A percentile compares a stretch with the other conserved stretches of the same genome.
These are phyloP conservation scores for Tenebrio molitor DNA, from an alignment of 1,140 invertebrate genomes.

Conservation along the genomic window DNA sequence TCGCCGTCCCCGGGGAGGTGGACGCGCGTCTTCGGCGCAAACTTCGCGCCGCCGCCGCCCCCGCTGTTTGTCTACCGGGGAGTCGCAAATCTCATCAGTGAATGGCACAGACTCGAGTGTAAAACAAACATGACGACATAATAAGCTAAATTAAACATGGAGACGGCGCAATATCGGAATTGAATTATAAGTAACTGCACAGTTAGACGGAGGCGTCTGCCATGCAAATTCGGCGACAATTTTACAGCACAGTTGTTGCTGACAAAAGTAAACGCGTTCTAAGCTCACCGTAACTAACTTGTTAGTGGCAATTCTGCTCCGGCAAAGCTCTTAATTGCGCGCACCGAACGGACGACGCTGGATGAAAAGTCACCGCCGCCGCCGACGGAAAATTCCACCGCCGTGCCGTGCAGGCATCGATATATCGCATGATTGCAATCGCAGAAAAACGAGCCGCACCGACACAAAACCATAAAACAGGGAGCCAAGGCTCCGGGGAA, in stretches of 20 bases:
- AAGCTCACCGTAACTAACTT: slow-evolving; percentile 34
- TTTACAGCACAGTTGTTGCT: slow-evolving; percentile 46
- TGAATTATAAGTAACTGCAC: slow-evolving; percentile 53
- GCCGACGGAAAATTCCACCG: background rate
- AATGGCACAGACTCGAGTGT: slow-evolving; percentile 54
- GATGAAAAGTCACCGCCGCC: background rate
- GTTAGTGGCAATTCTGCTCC: slow-evolving; percentile 34
- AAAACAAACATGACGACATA: slow-evolving; percentile 60
- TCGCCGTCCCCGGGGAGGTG: slow-evolving; percentile 39
- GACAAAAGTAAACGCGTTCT: slow-evolving; percentile 48
- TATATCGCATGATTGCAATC: too few relatives aligned
- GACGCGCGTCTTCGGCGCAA: slow-evolving; percentile 18
- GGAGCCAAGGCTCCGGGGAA: too few relatives aligned
- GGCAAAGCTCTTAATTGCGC: slow-evolving; percentile 20
- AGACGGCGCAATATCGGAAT: slow-evolving; percentile 57
- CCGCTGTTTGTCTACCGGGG: slow-evolving; percentile 34
- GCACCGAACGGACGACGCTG: background rate
- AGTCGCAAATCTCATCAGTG: slow-evolving; percentile 58
- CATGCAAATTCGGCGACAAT: slow-evolving; percentile 50
- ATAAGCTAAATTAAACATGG: slow-evolving; percentile 61
- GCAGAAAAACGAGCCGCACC: too few relatives aligned
- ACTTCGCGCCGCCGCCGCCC: background rate
- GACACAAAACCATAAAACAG: too few relatives aligned
- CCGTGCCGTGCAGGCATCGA: too few relatives aligned
- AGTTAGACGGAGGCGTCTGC: slow-evolving; percentile 44